Conservation (phyloP, 1,140 invertebrate genomes). For the Bombus ignitus region DNA sequence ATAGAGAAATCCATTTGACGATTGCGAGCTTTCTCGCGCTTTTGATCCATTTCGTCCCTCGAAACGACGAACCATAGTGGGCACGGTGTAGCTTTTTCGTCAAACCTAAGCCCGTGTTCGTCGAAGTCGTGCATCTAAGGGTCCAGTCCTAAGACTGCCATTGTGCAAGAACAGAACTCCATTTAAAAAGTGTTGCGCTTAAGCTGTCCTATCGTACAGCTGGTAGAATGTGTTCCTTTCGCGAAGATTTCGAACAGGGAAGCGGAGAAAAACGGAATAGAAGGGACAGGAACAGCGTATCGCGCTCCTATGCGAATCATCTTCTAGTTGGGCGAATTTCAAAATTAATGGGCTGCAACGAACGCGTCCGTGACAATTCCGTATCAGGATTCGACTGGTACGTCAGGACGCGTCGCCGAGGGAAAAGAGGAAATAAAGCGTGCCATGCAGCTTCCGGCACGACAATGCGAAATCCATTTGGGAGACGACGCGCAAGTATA, state of each 20-base stretch:
- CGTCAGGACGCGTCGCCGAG: background rate
- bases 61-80: constrained; percentile 59
- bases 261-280: background rate
- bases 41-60: constrained; percentile 41
- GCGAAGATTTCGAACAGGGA: background rate
- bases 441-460: background rate
- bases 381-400: background rate
- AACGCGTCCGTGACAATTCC: background rate
- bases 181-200: constrained; percentile 6
- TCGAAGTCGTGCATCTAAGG: background rate
- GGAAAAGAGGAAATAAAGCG: constrained; percentile 16
- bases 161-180: constrained; percentile 14
- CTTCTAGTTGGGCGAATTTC: background rate
- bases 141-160: background rate
- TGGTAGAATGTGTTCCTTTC: background rate
- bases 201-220: background rate
- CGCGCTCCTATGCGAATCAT: background rate
- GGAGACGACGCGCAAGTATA: constrained; percentile 13
- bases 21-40: constrained; percentile 35
- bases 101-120: background rate
- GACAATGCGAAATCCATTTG: constrained; percentile 43
- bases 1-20: constrained; percentile 53
- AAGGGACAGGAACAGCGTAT: background rate
- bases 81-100: constrained; percentile 26
- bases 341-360: constrained; percentile 24